Conservation (phyloP, 2,888 invertebrate species). For the Neoitamus cyanurus region DNA sequence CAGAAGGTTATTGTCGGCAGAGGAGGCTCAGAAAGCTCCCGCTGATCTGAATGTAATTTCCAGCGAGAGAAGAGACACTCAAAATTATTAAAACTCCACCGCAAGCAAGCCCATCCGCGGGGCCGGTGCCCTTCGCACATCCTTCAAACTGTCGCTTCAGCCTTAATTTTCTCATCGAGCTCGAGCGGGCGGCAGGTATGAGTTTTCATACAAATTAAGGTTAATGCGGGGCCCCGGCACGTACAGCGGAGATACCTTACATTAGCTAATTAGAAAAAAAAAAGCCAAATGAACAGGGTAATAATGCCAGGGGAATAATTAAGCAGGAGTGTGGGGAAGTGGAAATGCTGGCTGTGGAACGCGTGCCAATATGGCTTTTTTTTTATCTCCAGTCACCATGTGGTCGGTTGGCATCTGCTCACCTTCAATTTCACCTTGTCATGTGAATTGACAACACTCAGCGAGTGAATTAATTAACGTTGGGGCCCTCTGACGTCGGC, state of each 20-base stretch:
- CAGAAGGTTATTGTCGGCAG: not conserved
- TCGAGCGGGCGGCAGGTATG: not conserved
- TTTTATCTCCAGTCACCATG: constrained; percentile 21
- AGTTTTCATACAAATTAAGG: constrained; percentile 18
- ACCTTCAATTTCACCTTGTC: constrained; percentile 38
- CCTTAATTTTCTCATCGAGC: constrained; percentile 12
- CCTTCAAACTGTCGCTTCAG: constrained; percentile 6
- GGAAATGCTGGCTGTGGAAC: not conserved
- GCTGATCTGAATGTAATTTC: constrained; percentile 1
- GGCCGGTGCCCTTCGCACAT: not conserved
- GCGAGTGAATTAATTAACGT: constrained; percentile 29
- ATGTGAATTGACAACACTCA: constrained; percentile 31
- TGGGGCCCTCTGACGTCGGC: not conserved
- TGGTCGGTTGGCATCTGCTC: constrained; percentile 19
- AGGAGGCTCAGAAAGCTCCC: not conserved
- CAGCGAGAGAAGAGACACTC: not conserved
- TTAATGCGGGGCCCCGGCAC: constrained; percentile 48
- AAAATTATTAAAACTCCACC: not conserved
- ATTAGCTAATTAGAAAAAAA: constrained; percentile 52
- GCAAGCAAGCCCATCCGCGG: not conserved
- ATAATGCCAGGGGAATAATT: constrained; percentile 31
- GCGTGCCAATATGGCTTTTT: constrained; percentile 30
- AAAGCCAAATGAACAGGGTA: not conserved
- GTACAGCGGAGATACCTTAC: constrained; percentile 44
- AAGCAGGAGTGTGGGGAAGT: not conserved